Base-by-base conservation (phyloP, 2,113 vertebrate genomes). In the Tricholaema leucomelas region DNA sequence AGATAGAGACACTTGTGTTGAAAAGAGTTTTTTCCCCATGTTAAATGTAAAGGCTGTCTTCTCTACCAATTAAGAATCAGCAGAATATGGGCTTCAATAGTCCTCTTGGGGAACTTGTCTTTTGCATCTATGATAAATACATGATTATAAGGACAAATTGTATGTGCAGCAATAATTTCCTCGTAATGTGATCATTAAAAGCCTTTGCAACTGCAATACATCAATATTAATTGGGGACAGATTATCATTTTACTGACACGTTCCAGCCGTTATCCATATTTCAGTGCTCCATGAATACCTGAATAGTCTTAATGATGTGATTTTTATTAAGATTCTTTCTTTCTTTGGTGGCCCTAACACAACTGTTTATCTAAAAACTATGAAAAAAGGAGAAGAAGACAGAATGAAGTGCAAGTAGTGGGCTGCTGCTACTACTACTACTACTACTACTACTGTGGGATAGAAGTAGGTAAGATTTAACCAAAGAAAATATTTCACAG, bases 141-240 rank as follows among this genome's bases (percentile, higher is more conserved):
- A 97, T 98, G 97, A 98, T 98, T 98, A 98, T 98, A 97, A 98
- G 98, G 97, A 99, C 97, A 98, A 98, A 98, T 98, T 98, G 98
- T 98, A 98, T 97, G 97, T 98, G 96, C 77, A 94, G 97, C 97
- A 97, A 98, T 99, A 98, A 98, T 98, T 98, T 98, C 95, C 94
- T 91, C 92, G 98, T 98, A 98, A 98, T 97, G 95, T 88, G 97
- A 98, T 97, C 98, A 98, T 99, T 99, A 99, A 98, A 98, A 97
- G 95, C 93, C 91, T 96, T 97, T 94, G 94, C 82, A 97, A 97
- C 91, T 97, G 97, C 97, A 97, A 98, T 99, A 98, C 93, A 98
- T 99, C 98, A 99, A 92, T 96, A 95, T 98, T 99, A 99, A 99
- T 99, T 99, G 98, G 98, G 97, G 97, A 98, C 96, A 97, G 97